Conservation (phyloP, 2,113 vertebrate species). For the Aphelocoma coerulescens region DNA sequence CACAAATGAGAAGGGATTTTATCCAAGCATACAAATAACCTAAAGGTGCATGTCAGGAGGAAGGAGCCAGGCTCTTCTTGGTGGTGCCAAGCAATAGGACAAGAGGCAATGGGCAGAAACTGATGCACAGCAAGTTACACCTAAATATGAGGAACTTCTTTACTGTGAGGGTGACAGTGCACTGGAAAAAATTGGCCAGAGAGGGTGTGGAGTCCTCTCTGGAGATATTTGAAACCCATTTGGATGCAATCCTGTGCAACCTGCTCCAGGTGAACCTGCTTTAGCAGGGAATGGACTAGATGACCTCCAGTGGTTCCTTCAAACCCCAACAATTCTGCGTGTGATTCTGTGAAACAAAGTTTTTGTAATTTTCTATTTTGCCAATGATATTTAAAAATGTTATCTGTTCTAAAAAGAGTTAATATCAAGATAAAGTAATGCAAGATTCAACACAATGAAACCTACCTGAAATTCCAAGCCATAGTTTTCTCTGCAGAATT, state of each 20-base stretch:
- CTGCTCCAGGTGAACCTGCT: background rate
- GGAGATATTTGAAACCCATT: background rate
- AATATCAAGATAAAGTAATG: background rate
- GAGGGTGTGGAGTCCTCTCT: background rate
- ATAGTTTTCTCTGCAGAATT: conserved; percentile 99
- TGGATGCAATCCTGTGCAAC: background rate
- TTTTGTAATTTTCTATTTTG: background rate
- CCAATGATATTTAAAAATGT: background rate
- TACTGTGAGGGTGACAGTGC: background rate
- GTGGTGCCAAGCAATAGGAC: background rate
- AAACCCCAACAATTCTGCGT: accelerated
- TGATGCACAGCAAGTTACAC: background rate
- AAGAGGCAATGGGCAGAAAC: background rate
- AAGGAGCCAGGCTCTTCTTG: background rate
- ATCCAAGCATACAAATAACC: background rate
- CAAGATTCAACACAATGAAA: background rate
- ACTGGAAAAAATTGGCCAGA: background rate
- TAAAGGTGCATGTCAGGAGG: background rate
- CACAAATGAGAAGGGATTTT: background rate
- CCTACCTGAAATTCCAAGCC: conserved; percentile 97
- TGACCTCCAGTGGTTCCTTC: background rate
- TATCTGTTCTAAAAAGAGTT: background rate
- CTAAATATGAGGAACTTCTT: background rate
- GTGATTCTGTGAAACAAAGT: background rate
- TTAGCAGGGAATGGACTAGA: background rate